Base-by-base conservation (phyloP, 2,888 invertebrate genomes). In the Trichopria drosophilae region DNA sequence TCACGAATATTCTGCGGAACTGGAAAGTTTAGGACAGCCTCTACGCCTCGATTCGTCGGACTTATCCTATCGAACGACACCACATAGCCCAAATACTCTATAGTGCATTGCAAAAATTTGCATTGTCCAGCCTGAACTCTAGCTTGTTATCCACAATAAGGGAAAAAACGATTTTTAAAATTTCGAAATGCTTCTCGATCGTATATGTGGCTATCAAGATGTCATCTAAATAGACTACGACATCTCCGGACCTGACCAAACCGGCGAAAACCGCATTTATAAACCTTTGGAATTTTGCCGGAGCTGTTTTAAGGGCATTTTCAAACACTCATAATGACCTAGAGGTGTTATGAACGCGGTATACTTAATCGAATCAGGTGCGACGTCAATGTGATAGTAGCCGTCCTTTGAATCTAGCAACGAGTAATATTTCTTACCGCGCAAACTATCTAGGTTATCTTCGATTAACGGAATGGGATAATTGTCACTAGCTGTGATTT, bases 61-160 rank as follows among this genome's bases (percentile, higher is more conserved):
- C n/a, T n/a, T n/a, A n/a, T n/a, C n/a, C n/a, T n/a, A n/a, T 9
- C 9, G 9, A 9, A 6, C 26, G 53, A 23, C 20, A 68, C 54
- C 9, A 20, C 9, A 24, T 66, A 68, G 7, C 66, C 66, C 40
- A 67, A 57, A 50, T 58, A 67, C 13, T 36, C 49, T 20, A 64
- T 61, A 37, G 58, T 37, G 6, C 32, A 34, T 10, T 41, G 26
- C 7, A 66, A 40, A 41, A 68, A 64, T 9, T 20, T 45, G 58
- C 66, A 67, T 34, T 68, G 26, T 61, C 59, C 15, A 65, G 23
- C 18, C 61, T 23, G 10, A 66, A 39, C 18, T 56, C 44, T 12
- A 66, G 51, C 22, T 37, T 28, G 44, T 57, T 55, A 29, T 53
- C 42, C 9, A 15, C 36, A 23, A 58, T 10, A 16, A 46, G 13